Base-by-base conservation (phyloP, 1,140 invertebrate genomes). In the Trichomalopsis sarcophagae region DNA sequence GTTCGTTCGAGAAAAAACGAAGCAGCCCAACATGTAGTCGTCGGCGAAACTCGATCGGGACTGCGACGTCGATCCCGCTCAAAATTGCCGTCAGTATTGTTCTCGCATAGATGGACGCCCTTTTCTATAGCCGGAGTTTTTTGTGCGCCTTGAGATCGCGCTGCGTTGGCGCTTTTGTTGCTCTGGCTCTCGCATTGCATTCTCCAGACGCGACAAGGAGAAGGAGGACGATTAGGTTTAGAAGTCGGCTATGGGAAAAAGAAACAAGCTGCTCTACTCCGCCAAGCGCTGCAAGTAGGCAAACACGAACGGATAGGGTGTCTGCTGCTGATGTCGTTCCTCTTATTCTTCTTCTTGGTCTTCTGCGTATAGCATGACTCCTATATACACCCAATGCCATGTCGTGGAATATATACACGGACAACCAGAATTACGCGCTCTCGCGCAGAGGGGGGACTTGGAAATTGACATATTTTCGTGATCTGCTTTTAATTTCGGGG, bases 41-140 rank as follows among this genome's bases (percentile, higher is more conserved):
- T 30, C 27, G 82, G 30, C 80, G 84, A 86, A 86, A 85, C 77
- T 50, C 69, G 83, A 80, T 84, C 83, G 68, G 69, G 23, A 14
- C 69, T 3, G 30, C 9, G 9, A 74, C 27, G 44, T 55, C 74
- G 50, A 66, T 66, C 30, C 77, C 33, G 78, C 50, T 76, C 33
- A 69, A 80, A 81, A 81, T 79, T 81, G 50, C 78, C 78, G 77
- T 81, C 74, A 33, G 30, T 71, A 86, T 86, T 86, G 80, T 82
- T 86, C 84, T 82, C 80, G 62, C 78, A 80, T 85, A 85, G 84
- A 85, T 75, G 77, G 55, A 84, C 69, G 69, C 83, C 69, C 50
- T 47, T 68, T 11, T 71, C 27, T 62, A 17, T 62, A 50, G 47
- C 11, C 9, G 2, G 47, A 14, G 33, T 80, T 36, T 74, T 84